Conservation (phyloP, 2,113 vertebrate genomes). For the Ranitomeya variabilis region DNA sequence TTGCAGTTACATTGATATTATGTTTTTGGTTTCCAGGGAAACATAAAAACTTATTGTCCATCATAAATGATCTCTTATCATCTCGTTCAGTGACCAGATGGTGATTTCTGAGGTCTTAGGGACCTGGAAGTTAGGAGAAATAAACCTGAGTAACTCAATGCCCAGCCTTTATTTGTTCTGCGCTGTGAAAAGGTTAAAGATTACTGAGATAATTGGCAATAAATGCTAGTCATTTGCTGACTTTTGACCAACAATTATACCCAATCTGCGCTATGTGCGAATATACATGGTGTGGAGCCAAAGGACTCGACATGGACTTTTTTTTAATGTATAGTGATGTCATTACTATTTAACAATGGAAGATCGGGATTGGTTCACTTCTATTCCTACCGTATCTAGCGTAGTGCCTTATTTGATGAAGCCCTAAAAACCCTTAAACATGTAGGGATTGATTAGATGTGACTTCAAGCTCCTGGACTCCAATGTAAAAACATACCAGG, state of each 20-base stretch:
- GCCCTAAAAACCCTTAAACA: not conserved
- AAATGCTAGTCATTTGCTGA: constrained; percentile 72
- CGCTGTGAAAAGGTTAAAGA: constrained; percentile 78
- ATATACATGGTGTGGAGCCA: constrained; percentile 30
- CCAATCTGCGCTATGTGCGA: constrained; percentile 44
- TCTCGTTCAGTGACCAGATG: constrained; percentile 39
- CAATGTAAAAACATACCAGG: too few relatives aligned
- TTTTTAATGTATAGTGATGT: not conserved
- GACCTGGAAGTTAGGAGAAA: constrained; percentile 51
- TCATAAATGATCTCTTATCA: constrained; percentile 43
- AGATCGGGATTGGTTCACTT: not conserved
- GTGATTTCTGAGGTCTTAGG: constrained; percentile 15
- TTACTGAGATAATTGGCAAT: constrained; percentile 76
- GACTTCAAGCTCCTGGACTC: too few relatives aligned
- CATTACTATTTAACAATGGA: not conserved
- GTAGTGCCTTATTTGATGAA: not conserved
- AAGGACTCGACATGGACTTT: not conserved
- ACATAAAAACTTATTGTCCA: constrained; percentile 25
- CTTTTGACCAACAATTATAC: constrained; percentile 76
- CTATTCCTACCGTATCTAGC: not conserved
- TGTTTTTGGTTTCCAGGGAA: constrained; percentile 24
- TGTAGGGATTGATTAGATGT: too few relatives aligned
- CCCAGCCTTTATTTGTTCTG: constrained; percentile 79
- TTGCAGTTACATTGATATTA: not conserved
- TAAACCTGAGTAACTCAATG: constrained; percentile 54